Evolutionary conservation across 2,888 invertebrate species (phyloP).

Genomic region (Heliconius cydno): DNA sequence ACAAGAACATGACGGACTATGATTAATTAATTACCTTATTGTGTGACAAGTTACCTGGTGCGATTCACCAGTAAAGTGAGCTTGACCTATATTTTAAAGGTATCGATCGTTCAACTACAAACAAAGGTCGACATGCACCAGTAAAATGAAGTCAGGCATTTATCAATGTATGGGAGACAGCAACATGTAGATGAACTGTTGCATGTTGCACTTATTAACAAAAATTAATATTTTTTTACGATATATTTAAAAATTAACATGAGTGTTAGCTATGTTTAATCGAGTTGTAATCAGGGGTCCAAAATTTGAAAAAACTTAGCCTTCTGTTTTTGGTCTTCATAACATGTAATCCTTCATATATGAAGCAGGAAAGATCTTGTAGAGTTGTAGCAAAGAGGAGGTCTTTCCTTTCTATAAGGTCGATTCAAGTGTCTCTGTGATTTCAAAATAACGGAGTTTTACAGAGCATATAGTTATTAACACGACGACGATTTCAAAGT

Average conservation of each 20-base stretch:
- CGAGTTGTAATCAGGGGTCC: too few species aligned
- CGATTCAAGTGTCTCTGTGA: too few species aligned
- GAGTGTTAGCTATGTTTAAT: too few species aligned
- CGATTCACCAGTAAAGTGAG: slow-evolving; percentile 54
- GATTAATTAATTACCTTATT: slow-evolving; percentile 33
- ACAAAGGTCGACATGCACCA: slow-evolving; percentile 46
- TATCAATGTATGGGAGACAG: slow-evolving; percentile 32
- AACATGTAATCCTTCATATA: too few species aligned
- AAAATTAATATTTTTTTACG: not conserved
- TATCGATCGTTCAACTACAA: slow-evolving; percentile 59
- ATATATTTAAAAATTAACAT: too few species aligned
- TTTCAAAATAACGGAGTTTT: too few species aligned
- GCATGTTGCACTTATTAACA: slow-evolving; percentile 15
- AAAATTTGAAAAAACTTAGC: too few species aligned
- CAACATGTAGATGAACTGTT: slow-evolving; percentile 14
- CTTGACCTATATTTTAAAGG: slow-evolving; percentile 71
- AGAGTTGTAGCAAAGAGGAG: not conserved
- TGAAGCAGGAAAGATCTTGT: too few species aligned
- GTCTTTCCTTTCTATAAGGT: not conserved
- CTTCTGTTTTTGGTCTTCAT: too few species aligned
- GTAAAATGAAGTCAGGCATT: slow-evolving; percentile 40
- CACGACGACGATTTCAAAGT: too few species aligned
- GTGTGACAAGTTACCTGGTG: slow-evolving; percentile 47
- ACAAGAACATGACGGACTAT: slow-evolving; percentile 32
- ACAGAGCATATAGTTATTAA: too few species aligned